Percentiles rank a stretch among this genome's conserved stretches.
These are phyloP conservation scores for Drosophila pullipes DNA, from an alignment of 2,888 invertebrate genomes.

Conservation along the genomic window DNA sequence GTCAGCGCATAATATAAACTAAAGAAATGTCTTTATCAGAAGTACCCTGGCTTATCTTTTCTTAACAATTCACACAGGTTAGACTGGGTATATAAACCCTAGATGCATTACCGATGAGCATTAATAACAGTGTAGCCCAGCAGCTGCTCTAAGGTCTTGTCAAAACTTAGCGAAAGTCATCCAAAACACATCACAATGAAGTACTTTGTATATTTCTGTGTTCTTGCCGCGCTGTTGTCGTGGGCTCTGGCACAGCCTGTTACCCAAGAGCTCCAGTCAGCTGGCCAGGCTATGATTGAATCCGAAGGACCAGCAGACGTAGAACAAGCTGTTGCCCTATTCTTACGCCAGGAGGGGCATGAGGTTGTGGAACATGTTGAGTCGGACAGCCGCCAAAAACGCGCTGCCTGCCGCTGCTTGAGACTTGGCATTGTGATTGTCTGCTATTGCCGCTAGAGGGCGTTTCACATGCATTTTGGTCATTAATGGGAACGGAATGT, in stretches of 20 bases:
- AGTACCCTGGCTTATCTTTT: slow-evolving; percentile 9
- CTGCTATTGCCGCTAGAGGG: slow-evolving; percentile 16
- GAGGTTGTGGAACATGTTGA: too few species aligned
- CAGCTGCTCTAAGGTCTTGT: not conserved
- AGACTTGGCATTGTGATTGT: not conserved
- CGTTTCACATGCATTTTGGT: not conserved
- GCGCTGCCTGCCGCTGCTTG: slow-evolving; percentile 25
- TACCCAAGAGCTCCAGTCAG: not conserved
- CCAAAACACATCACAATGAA: slow-evolving; percentile 15
- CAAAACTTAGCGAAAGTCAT: not conserved
- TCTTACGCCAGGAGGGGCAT: not conserved
- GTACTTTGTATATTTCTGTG: not conserved
- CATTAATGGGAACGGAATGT: not conserved
- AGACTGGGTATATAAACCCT: not conserved
- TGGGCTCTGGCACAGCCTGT: slow-evolving; percentile 2
- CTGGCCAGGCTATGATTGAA: not conserved
- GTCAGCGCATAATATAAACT: not conserved
- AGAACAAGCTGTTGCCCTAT: not conserved
- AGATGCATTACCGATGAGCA: not conserved
- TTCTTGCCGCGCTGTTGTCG: not conserved
- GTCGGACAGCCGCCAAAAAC: not conserved
- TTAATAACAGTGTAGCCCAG: not conserved
- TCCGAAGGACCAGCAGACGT: slow-evolving; percentile 7
- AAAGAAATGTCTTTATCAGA: not conserved
- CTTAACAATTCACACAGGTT: not conserved